A percentile compares a stretch with the other conserved stretches of the same genome.
Conservation (phyloP, 1,140 invertebrate genomes). For the Hydropsyche tenuis region DNA sequence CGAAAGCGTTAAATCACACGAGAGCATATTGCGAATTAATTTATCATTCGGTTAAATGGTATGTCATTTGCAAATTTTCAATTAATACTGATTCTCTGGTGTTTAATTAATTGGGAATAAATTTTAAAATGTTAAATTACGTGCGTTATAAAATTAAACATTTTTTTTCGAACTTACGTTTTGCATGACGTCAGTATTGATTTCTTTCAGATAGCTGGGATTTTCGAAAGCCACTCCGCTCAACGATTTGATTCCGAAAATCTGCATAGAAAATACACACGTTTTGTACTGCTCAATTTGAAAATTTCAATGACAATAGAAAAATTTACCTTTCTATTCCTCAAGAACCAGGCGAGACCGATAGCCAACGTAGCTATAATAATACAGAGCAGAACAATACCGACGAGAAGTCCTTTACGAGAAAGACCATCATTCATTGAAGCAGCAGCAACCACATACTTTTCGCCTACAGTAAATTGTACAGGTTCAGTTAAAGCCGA, state of each 20-base stretch:
- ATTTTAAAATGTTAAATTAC: too few species aligned
- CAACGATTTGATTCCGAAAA: conserved; percentile 63
- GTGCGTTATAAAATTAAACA: too few species aligned
- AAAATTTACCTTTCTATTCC: conserved; percentile 65
- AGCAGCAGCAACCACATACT: conserved; percentile 69
- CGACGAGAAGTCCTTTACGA: conserved; percentile 68
- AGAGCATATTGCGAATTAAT: too few species aligned
- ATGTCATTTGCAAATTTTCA: too few species aligned
- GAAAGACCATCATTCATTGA: conserved; percentile 64
- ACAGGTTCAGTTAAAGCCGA: conserved; percentile 75
- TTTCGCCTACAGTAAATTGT: conserved; percentile 74
- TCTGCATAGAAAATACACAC: conserved; percentile 51
- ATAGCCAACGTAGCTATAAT: conserved; percentile 69
- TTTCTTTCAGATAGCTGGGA: conserved; percentile 80
- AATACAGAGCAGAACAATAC: conserved; percentile 69
- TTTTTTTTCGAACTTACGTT: conserved; percentile 67
- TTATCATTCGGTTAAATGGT: too few species aligned
- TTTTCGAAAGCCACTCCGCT: conserved; percentile 84
- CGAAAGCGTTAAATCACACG: too few species aligned
- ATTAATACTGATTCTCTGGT: too few species aligned
- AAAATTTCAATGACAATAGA: neutral
- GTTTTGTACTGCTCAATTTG: too few species aligned
- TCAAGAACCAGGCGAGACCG: conserved; percentile 70
- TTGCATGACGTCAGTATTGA: conserved; percentile 72
- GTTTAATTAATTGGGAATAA: too few species aligned